These are phyloP conservation scores for Lydus trimaculatus DNA, from an alignment of 2,888 invertebrate genomes.

Conservation along the genomic window DNA sequence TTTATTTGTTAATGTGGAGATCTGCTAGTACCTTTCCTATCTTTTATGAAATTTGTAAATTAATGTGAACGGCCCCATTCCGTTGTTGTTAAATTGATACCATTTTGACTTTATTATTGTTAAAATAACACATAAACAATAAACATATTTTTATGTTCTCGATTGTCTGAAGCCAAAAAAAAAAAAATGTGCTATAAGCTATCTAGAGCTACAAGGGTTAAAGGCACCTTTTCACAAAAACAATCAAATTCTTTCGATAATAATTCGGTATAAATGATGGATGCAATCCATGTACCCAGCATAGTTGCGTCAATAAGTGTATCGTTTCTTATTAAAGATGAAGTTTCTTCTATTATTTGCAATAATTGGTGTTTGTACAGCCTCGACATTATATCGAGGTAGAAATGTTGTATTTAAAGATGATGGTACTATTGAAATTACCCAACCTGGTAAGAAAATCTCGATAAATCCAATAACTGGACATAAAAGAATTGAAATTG, in stretches of 20 bases:
- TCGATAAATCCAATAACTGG: constrained; percentile 35
- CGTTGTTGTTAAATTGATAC: too few relatives aligned
- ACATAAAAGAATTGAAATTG: constrained; percentile 37
- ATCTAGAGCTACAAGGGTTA: too few relatives aligned
- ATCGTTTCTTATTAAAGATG: constrained; percentile 31
- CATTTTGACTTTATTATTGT: background rate
- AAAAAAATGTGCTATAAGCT: too few relatives aligned
- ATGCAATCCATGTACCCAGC: background rate
- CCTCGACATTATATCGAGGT: constrained; percentile 29
- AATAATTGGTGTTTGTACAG: constrained; percentile 22
- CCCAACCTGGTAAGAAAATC: constrained; percentile 34
- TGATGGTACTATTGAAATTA: constrained; percentile 42
- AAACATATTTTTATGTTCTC: background rate
- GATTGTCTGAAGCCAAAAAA: too few relatives aligned
- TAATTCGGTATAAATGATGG: background rate
- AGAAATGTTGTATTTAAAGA: constrained; percentile 35
- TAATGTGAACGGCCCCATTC: too few relatives aligned
- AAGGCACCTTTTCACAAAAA: background rate
- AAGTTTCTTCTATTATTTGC: constrained; percentile 37
- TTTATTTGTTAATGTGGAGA: too few relatives aligned
- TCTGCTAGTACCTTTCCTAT: background rate
- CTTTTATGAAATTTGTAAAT: too few relatives aligned
- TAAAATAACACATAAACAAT: background rate
- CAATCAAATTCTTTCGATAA: background rate
- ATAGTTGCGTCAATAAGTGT: background rate